Base-by-base conservation (phyloP, 2,113 vertebrate species). In the Sterna hirundo region DNA sequence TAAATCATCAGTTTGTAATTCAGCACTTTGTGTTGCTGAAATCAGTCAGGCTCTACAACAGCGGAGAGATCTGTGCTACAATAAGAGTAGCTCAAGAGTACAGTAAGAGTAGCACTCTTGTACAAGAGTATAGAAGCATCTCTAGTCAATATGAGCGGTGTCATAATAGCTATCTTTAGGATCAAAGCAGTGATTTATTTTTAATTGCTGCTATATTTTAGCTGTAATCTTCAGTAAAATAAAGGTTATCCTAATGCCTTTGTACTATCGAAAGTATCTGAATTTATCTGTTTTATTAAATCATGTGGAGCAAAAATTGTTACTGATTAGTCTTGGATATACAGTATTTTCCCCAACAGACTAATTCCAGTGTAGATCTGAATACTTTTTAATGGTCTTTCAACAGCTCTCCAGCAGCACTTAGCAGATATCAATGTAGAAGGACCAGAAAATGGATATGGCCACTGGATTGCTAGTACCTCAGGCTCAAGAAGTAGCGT, bases 391-490 rank as follows among this genome's bases (percentile, higher is more conserved):
- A 54, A 82, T 88, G 71, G 11, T 20, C n/a, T 85, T 70, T 96
- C 86, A 85, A 91, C 97, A 99, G 99, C 99, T 30, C 98, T 99
- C 15, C 99, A 99, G 95, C 98, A 99, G 95, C 99, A 99, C 89
- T 98, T 99, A 93, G 99, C 99, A n/a, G 99, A 99, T 97, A 99
- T 99, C 94, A 99, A 99, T 26, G 98, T 99, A 32, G 99, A 99
- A 95, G 99, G 99, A 52, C 98, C 99, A 25, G 99, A 99, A 98
- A 99, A 98, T 32, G 99, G 99, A 19, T 99, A 99, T 70, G 98
- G 99, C 40, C 99, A 99, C 95, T 99, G 99, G 99, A 99, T 99
- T 88, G 99, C 99, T 97, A 99, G 99, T 97, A 99, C 99, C 9
- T 99, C 99, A 18, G 99, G 99, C 78, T 99, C 99, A 86, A 99